Conservation (phyloP, 2,113 vertebrate species). For the Grus americana region DNA sequence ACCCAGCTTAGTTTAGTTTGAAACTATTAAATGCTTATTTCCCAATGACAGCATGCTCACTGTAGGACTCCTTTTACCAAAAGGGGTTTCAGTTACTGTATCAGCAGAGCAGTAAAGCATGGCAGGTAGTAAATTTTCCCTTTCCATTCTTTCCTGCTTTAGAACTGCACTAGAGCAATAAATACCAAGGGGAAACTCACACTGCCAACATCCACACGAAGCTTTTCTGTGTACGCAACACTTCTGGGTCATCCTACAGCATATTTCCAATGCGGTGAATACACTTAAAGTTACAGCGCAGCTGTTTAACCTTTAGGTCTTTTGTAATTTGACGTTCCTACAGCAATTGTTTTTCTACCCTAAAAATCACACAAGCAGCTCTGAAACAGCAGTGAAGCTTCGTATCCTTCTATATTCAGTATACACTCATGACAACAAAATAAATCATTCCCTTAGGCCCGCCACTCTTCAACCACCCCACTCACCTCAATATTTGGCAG, state of each 20-base stretch:
- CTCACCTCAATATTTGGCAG: slow-evolving; percentile 95
- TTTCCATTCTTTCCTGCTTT: slow-evolving; percentile 51
- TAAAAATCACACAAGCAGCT: background rate
- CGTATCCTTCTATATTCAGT: background rate
- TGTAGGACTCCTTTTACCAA: background rate
- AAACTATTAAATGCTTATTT: background rate
- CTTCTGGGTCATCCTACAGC: slow-evolving; percentile 45
- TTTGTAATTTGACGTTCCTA: background rate
- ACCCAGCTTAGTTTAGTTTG: background rate
- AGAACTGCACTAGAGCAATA: slow-evolving; percentile 21
- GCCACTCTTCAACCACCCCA: background rate
- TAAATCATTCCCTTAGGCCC: background rate
- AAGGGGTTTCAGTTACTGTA: background rate
- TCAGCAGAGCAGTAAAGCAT: slow-evolving; percentile 15
- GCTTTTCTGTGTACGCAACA: slow-evolving; percentile 2
- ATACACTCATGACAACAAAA: background rate
- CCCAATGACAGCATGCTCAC: background rate
- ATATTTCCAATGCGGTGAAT: background rate
- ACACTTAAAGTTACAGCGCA: slow-evolving; percentile 29
- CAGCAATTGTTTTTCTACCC: background rate
- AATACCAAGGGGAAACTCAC: slow-evolving; percentile 35
- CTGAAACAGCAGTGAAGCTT: background rate
- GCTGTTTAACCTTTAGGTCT: background rate
- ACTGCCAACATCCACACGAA: slow-evolving; percentile 36
- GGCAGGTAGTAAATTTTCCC: slow-evolving; percentile 48